Conservation (phyloP, 2,113 vertebrate genomes). For the Sebastes schlegelii region DNA sequence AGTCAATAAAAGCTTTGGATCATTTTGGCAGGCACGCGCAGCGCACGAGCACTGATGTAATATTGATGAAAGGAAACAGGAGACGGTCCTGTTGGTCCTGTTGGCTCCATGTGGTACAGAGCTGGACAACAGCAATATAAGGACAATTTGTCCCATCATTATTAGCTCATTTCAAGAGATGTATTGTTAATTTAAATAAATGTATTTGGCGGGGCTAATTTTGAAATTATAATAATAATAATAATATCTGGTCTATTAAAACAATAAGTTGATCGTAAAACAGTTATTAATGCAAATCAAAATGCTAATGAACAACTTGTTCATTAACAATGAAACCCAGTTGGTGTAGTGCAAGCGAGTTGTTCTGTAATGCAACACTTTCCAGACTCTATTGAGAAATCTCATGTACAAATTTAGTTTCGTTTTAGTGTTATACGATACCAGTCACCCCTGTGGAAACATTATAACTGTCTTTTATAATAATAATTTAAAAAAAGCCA, state of each 20-base stretch:
- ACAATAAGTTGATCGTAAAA: background rate
- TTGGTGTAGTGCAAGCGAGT: no score
- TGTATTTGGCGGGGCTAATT: background rate
- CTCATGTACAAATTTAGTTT: no score
- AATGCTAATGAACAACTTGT: background rate
- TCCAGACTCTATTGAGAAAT: no score
- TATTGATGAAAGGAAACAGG: constrained; percentile 82
- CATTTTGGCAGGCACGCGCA: constrained; percentile 45
- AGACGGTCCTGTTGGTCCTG: constrained; percentile 60
- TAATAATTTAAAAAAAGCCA: no score
- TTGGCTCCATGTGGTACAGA: constrained; percentile 73
- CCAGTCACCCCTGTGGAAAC: no score
- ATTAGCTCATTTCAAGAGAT: constrained; percentile 15
- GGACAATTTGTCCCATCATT: constrained; percentile 74
- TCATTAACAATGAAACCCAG: no score
- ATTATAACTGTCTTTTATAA: no score
- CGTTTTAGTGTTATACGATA: no score
- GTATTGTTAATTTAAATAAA: background rate
- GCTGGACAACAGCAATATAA: constrained; percentile 70
- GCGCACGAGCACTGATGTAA: constrained; percentile 70
- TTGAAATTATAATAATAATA: background rate
- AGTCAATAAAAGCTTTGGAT: constrained; percentile 54
- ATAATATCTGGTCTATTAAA: background rate
- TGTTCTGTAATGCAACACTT: no score
- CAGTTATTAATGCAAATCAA: background rate